Conservation (phyloP, 2,888 invertebrate species). For the Venustoraphidia nigricollis region DNA sequence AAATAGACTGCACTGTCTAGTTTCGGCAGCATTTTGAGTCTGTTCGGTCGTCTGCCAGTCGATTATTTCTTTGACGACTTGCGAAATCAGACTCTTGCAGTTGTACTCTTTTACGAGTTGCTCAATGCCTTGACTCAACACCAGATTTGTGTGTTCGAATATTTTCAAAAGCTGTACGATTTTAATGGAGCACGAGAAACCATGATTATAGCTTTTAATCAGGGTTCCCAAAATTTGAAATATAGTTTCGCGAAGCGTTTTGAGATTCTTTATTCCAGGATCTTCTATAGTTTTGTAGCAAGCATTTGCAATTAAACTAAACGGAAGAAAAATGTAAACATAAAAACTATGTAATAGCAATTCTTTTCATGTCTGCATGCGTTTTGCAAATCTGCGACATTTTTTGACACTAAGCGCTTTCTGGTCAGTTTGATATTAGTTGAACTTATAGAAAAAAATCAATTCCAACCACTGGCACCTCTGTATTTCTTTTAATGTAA, state of each 20-base stretch:
- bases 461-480: not conserved
- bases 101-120: slow-evolving; percentile 50
- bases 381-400: not conserved
- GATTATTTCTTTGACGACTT: slow-evolving; percentile 58
- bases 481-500: no score
- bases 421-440: not conserved
- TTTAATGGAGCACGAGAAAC: slow-evolving; percentile 57
- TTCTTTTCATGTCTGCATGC: no score
- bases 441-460: slow-evolving; percentile 3
- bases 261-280: slow-evolving; percentile 40
- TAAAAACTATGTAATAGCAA: not conserved
- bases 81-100: slow-evolving; percentile 51
- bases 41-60: slow-evolving; percentile 45
- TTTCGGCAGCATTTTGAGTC: slow-evolving; percentile 28
- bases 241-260: slow-evolving; percentile 48
- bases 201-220: slow-evolving; percentile 72
- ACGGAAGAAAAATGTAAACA: slow-evolving; percentile 7
- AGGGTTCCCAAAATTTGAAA: slow-evolving; percentile 67
- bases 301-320: slow-evolving; percentile 52
- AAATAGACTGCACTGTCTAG: slow-evolving; percentile 20
- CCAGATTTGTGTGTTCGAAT: slow-evolving; percentile 52
- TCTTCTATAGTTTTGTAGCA: slow-evolving; percentile 59
- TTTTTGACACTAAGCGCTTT: not conserved
- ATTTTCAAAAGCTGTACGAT: slow-evolving; percentile 59
- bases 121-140: slow-evolving; percentile 54